A percentile compares a stretch with the other conserved stretches of the same genome.
Evolutionary conservation across 2,888 invertebrate genomes (phyloP).

Genomic region (Leptinotarsa haldemani): DNA sequence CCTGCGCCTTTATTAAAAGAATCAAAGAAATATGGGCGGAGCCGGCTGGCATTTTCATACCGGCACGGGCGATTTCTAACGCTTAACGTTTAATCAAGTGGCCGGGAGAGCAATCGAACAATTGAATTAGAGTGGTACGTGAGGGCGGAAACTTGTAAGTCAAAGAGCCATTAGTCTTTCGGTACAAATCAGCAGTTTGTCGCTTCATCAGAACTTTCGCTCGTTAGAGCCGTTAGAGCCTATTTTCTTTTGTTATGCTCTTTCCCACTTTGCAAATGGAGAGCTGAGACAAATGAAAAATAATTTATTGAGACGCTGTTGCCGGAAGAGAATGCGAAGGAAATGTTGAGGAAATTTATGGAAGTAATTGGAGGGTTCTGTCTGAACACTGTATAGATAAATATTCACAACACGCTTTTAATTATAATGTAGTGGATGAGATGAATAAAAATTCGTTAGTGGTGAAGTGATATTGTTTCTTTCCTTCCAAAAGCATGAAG

Average conservation of each 20-base stretch:
- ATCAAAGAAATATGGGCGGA: constrained; percentile 68
- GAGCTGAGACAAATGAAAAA: constrained; percentile 31
- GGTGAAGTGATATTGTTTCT: not conserved
- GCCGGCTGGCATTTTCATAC: constrained; percentile 56
- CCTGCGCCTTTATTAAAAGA: constrained; percentile 67
- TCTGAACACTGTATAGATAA: no score
- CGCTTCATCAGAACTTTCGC: constrained; percentile 59
- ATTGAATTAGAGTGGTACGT: constrained; percentile 63
- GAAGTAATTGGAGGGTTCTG: not conserved
- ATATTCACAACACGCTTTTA: no score
- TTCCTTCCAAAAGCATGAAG: no score
- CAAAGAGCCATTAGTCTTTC: constrained; percentile 64
- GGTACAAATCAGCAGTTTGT: constrained; percentile 64
- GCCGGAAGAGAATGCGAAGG: constrained; percentile 7
- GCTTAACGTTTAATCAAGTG: constrained; percentile 64
- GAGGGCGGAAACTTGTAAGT: constrained; percentile 64
- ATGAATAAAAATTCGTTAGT: not conserved
- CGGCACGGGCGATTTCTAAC: constrained; percentile 54
- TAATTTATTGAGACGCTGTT: constrained; percentile 34
- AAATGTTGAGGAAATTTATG: not conserved
- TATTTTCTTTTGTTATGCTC: constrained; percentile 38
- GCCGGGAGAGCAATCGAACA: constrained; percentile 50
- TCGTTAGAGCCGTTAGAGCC: constrained; percentile 41
- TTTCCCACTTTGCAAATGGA: constrained; percentile 29
- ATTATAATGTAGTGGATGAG: no score